Evolutionary conservation across 2,113 vertebrate species (phyloP), one percentile per base, ranked within the genome.

Genomic region (Xyrauchen texanus): DNA sequence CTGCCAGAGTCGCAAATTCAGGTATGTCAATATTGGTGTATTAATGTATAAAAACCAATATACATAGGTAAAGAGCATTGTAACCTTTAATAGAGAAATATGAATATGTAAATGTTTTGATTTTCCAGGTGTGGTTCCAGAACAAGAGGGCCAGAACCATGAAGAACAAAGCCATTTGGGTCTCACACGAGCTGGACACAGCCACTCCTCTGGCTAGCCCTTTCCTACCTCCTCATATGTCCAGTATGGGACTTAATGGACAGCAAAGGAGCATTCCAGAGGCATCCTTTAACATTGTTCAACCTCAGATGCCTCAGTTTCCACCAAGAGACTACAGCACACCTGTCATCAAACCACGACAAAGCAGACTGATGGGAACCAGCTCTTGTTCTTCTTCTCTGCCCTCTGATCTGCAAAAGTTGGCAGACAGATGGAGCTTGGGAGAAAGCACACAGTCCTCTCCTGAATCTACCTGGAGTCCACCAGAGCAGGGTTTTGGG

Each of bases 1-100:
- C 86, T 87, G 5, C 84, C 84, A 58, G 86, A 87, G 65, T 87
- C 84, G 53, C 80, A 84, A 51, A 87, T 87, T 77, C 86, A 86
- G 84, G 82, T 87, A 77, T 13, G 42, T 55, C 6, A 74, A 51
- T 0, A 76, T 53, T 49, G 15, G 8, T 64, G 13, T 9, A 44
- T 34, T 34, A 34, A 34, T 34, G 21, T 34, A 34, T 34, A 1
- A 34, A 34, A 34, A 34, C 1, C 21, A 34, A 34, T 34, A 34
- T 34, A 34, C 21, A 34, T 34, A 34, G 21, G 21, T n/a, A 34
- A 34, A 34, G 1, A 34, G 21, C 21, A 34, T 1, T 34, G 21
- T 34, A 34, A 34, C 21, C 21, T 34, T 34, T 34, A 34, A 34
- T 1, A 34, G 21, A 34, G 21, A 34, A 34, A 34, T 34, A 34